Base-by-base conservation (phyloP, 2,113 vertebrate species). In the Aldabrachelys gigantea region DNA sequence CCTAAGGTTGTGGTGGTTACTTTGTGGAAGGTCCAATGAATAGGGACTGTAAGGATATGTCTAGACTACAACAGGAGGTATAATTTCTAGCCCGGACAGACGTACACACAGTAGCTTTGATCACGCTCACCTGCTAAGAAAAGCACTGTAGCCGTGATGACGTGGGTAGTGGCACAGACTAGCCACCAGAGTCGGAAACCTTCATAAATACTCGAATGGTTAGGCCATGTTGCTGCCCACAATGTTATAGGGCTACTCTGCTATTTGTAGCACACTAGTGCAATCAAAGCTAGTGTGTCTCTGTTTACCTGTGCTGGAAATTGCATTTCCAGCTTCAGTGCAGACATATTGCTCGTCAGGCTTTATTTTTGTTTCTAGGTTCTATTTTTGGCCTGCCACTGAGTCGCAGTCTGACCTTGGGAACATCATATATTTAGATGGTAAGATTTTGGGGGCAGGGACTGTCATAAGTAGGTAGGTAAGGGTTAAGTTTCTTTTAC, bases 1-100 rank as follows among this genome's bases (percentile, higher is more conserved):
- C 44, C 11, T 0, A 0, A 50, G 5, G 1, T 2, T 59, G 88
- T 9, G 49, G 10, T 14, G 62, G 31, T 52, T 72, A 38, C 24
- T 72, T 79, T 85, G 38, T 35, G 16, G 3, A 80, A 86, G 16
- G 19, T n/a, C 8, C 19, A 21, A 72, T 11, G n/a, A 19, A n/a
- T 72, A 72, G 35, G 19, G 35, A 38, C 65, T 72, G 19, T 21
- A 19, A 72, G 65, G 35, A 19, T 10, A 38, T 14, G 17, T n/a
- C 62, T n/a, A 16, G 17, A 22, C 16, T 72, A 38, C 17, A 38
- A 8, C 9, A 2, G 7, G 65, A 21, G 19, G 65, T 38, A 21
- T 38, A 38, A 21, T 72, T 38, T 72, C 65, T n/a, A 38, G n/a
- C n/a, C 21, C 19, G 8, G 65, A 9, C 8, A 38, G 35, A 38